A percentile compares a stretch with the other conserved stretches of the same genome.
Conservation (phyloP, 1,140 invertebrate species). For the Tenebrio molitor region DNA sequence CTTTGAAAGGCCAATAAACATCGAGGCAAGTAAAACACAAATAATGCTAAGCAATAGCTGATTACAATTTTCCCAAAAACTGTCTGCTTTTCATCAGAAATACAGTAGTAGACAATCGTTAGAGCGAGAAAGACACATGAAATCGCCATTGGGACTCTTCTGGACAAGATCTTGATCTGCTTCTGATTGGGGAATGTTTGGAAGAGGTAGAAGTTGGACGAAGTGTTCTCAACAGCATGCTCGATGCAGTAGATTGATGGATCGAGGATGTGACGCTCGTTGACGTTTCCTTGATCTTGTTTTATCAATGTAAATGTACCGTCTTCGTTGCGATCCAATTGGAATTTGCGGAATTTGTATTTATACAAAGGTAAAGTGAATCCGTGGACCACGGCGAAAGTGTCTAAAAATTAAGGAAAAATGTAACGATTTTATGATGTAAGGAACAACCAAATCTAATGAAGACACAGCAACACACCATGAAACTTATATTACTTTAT, state of each 20-base stretch:
- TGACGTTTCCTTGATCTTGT: too few relatives aligned
- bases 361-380: too few relatives aligned
- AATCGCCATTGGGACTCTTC: conserved; percentile 50
- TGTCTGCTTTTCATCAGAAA: conserved; percentile 56
- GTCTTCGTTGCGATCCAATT: too few relatives aligned
- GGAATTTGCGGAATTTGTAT: too few relatives aligned
- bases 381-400: too few relatives aligned
- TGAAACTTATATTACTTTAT: too few relatives aligned
- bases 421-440: too few relatives aligned
- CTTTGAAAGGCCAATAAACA: conserved; percentile 50
- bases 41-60: conserved; percentile 52
- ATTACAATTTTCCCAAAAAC: conserved; percentile 58
- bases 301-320: too few relatives aligned
- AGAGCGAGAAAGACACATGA: conserved; percentile 56
- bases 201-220: conserved; percentile 38
- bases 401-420: too few relatives aligned
- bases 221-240: conserved; percentile 48
- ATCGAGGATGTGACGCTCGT: conserved; percentile 7
- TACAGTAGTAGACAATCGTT: conserved; percentile 56
- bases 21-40: conserved; percentile 49
- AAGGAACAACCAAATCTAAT: too few relatives aligned
- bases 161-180: conserved; percentile 50
- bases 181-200: conserved; percentile 9
- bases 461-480: too few relatives aligned
- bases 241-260: conserved; percentile 53